A percentile compares a stretch with the other conserved stretches of the same genome.
phyloP scores from a whole-genome alignment of 1,140 invertebrate genomes.

The Andricus grossulariae region DNA sequence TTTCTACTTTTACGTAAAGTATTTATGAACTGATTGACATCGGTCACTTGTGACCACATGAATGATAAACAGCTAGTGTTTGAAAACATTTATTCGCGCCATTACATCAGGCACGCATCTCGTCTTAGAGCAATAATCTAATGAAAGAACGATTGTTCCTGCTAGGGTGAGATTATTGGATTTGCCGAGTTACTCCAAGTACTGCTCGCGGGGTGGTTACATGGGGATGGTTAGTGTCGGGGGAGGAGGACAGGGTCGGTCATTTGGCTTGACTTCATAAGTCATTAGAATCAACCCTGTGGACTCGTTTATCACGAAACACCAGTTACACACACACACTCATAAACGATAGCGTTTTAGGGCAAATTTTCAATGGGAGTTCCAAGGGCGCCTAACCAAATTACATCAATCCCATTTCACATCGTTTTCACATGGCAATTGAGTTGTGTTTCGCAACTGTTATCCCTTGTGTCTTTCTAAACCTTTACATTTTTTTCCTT shows the following conservation, averaged over 20 bases:
- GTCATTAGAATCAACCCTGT: conserved; percentile 74
- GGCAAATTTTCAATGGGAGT: conserved; percentile 42
- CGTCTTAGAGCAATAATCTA: conserved; percentile 58
- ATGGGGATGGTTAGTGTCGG: conserved; percentile 47
- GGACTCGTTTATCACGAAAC: conserved; percentile 62
- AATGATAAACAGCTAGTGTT: conserved; percentile 59
- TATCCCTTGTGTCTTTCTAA: conserved; percentile 52
- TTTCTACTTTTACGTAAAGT: background rate
- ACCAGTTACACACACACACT: conserved; percentile 50
- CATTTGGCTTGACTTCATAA: conserved; percentile 77
- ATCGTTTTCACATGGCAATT: conserved; percentile 75
- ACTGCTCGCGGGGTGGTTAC: conserved; percentile 52
- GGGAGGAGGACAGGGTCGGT: conserved; percentile 61
- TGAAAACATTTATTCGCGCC: conserved; percentile 61
- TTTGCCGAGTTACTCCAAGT: conserved; percentile 65
- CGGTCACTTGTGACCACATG: background rate
- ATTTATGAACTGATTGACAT: background rate
- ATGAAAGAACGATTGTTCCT: conserved; percentile 61
- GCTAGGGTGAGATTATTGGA: conserved; percentile 66
- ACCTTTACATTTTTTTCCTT: conserved; percentile 10
- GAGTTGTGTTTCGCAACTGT: conserved; percentile 71
- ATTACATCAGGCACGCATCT: conserved; percentile 45
- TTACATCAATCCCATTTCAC: conserved; percentile 77
- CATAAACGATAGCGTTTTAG: conserved; percentile 59
- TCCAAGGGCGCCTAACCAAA: conserved; percentile 68